Base-by-base conservation (phyloP, 1,140 invertebrate species). In the Oncopodura yosiiana region DNA sequence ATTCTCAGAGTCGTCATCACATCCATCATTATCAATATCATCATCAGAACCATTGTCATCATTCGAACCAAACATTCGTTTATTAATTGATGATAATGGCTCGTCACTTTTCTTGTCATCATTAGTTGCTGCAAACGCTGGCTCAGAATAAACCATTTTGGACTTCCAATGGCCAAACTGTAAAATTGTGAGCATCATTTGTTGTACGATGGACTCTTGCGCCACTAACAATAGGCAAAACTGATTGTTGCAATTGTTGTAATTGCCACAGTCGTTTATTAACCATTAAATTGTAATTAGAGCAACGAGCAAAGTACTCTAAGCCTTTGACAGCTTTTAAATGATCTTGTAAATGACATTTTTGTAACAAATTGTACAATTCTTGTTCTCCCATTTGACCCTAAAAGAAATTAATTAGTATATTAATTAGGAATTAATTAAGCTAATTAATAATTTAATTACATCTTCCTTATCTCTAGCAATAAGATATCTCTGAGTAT, bases 201-300 rank as follows among this genome's bases (percentile, higher is more conserved):
- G 42, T 21, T 27, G 42, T 58, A n/a, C 50, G 16, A 39, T 30
- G 50, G 49, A 56, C n/a, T 14, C 1, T 16, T 5, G n/a, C 29
- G 8, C 23, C 18, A 4, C 14, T 29, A 2, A 29, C 16, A 1
- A 4, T 12, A 24, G 29, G 8, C 21, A 27, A 5, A 2, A 49
- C 39, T 14, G 8, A n/a, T 2, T 53, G 9, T 24, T 55, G 11
- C 29, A 63, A 38, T 32, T 63, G 49, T 1, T 39, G 38, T 38
- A 56, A 48, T 18, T 63, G 57, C 62, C 58, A 63, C 4, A 63
- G 38, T 2, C 55, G 30, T 18, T 56, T 63, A 34, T 60, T 58
- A 8, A 58, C 49, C 21, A 63, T 49, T 8, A 53, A 44, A n/a
- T 23, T 12, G 41, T 64, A 61, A 38, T 56, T 55, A 12, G 50